Evolutionary conservation across 2,797 vertebrate species (phyloP).

Genomic region (Sciurus carolinensis): DNA sequence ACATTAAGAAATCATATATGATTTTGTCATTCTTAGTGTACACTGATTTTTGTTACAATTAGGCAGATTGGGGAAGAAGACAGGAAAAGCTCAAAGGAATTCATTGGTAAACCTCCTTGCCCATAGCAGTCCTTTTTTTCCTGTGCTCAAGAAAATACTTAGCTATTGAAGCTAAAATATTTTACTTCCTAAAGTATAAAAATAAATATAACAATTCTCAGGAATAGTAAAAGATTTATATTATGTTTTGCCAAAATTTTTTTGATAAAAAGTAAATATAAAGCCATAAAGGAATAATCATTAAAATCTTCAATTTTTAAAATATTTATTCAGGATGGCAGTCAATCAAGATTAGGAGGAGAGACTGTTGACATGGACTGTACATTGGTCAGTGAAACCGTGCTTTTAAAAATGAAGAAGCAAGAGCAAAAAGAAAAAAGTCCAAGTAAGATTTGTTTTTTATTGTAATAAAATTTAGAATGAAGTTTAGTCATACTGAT

Average conservation of each 20-base stretch:
- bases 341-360: constrained; percentile 83
- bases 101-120: not conserved
- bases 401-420: constrained; percentile 91
- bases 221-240: constrained; percentile 27
- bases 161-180: not conserved
- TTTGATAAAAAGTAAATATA: constrained; percentile 52
- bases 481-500: constrained; percentile 31
- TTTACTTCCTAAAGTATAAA: constrained; percentile 18
- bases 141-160: not conserved
- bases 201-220: constrained; percentile 52
- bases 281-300: constrained; percentile 12
- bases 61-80: not conserved
- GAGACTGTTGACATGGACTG: constrained; percentile 94
- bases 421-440: constrained; percentile 84
- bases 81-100: not conserved
- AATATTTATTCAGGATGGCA: constrained; percentile 83
- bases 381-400: constrained; percentile 95
- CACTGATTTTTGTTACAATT: not conserved
- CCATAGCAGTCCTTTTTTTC: not conserved
- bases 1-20: constrained; percentile 22
- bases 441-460: constrained; percentile 87
- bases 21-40: not conserved
- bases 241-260: constrained; percentile 48
- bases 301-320: constrained; percentile 67
- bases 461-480: constrained; percentile 56